Percentiles rank a stretch among this genome's conserved stretches.
phyloP scores from a whole-genome alignment of 2,888 invertebrate genomes.

The Amblyjoppa proteus region DNA sequence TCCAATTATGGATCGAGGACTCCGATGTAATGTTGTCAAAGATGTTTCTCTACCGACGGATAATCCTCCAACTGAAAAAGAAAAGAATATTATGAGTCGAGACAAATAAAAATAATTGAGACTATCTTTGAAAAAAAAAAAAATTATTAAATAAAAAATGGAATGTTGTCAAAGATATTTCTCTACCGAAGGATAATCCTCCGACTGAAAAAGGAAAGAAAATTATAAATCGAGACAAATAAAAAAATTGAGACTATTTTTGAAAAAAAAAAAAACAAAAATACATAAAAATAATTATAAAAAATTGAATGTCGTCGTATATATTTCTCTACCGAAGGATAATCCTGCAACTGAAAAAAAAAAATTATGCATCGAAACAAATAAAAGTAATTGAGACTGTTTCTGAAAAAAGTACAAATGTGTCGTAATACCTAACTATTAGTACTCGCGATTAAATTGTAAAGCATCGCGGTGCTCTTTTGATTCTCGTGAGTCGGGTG shows the following conservation, averaged over 20 bases:
- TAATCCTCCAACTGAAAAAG: neutral
- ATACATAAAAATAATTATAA: too few relatives aligned
- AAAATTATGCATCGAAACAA: too few relatives aligned
- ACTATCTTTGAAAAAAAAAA: neutral
- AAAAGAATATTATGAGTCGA: too few relatives aligned
- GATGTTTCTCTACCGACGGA: neutral
- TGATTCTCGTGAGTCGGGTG: too few relatives aligned
- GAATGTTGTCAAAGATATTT: constrained; percentile 9
- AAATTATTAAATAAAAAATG: neutral
- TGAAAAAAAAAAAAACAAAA: too few relatives aligned
- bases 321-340: neutral
- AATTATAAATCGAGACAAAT: too few relatives aligned
- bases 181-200: neutral
- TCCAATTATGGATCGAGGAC: constrained; percentile 71
- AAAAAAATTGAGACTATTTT: too few relatives aligned
- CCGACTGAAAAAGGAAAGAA: neutral
- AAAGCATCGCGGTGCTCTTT: too few relatives aligned
- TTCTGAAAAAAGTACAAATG: too few relatives aligned
- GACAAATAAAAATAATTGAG: neutral
- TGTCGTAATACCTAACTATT: too few relatives aligned
- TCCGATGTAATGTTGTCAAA: constrained; percentile 23
- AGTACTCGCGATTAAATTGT: too few relatives aligned
- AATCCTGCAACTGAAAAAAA: neutral
- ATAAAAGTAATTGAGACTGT: neutral
- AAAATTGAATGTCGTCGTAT: neutral